Evolutionary conservation across 2,113 vertebrate species (phyloP), one percentile per base, ranked within the genome.

Genomic region (Crotophaga sulcirostris): DNA sequence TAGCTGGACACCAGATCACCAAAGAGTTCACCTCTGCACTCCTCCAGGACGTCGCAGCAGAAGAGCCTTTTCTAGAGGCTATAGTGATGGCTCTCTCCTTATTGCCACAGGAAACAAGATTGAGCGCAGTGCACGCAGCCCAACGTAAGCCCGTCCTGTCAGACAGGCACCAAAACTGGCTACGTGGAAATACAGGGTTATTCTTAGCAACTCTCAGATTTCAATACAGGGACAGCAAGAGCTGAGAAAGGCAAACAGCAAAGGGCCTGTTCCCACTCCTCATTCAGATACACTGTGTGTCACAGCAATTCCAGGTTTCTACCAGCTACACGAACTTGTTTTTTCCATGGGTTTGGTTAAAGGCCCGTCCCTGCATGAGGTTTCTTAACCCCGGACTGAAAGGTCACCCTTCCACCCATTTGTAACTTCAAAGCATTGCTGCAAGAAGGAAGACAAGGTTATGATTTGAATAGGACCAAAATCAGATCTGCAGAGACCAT

Each of bases 131-230:
- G 0, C 95, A 54, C 6, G 13, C 89, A 90, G 15, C 58, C 77
- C 81, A 87, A 84, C 72, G 45, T n/a, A 75, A 94, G 93, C 91
- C 80, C 4, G 86, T 69, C 86, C 84, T 94, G 84, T 96, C 96
- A 68, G 84, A 56, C 4, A 45, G 91, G 84, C 89, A 93, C 97
- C 96, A 98, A 96, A 97, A 91, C 94, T 95, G 96, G 96, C 95
- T 94, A 86, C 96, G 12, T 94, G 95, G 64, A 96, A 92, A 56
- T 83, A 31, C 24, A 26, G 94, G 80, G 97, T 89, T 98, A 98
- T 98, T 98, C 97, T 98, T 98, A 98, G 98, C 94, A 98, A 44
- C 97, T 96, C 98, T 98, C 98, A 95, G 81, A 84, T 98, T 98
- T 98, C 98, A 97, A 92, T 92, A 79, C 68, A 96, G 90, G 93